Percentiles rank a stretch among this genome's conserved stretches.
Conservation (phyloP, 2,888 invertebrate genomes). For the Leistus spinibarbis region DNA sequence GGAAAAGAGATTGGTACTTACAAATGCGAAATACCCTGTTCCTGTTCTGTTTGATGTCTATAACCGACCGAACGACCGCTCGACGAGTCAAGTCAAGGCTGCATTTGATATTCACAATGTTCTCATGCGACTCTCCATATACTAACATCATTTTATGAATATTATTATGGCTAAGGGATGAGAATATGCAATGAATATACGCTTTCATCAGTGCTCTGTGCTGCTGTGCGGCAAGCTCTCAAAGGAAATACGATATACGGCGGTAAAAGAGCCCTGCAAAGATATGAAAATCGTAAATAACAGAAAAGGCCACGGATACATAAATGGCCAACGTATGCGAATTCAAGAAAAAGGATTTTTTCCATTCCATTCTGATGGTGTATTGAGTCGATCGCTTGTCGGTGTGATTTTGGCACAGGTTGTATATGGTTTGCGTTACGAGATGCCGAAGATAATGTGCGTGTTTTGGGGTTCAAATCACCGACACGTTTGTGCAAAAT, state of each 20-base stretch:
- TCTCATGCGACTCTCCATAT: neutral
- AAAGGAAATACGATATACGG: slow-evolving; percentile 14
- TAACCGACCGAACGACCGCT: too few relatives aligned
- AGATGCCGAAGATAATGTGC: neutral
- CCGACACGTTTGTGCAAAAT: neutral
- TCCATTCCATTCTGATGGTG: neutral
- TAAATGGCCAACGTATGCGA: neutral
- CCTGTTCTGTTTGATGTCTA: too few relatives aligned
- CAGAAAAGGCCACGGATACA: neutral
- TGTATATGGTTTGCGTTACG: neutral
- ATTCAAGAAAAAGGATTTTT: slow-evolving; percentile 1
- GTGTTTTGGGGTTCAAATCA: neutral
- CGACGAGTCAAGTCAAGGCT: too few relatives aligned
- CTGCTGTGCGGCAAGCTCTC: neutral
- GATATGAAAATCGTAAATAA: slow-evolving; percentile 37
- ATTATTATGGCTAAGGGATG: neutral
- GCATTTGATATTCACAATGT: neutral
- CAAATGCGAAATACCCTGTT: too few relatives aligned
- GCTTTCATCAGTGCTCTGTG: slow-evolving; percentile 1
- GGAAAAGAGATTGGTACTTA: too few relatives aligned
- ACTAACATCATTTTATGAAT: neutral
- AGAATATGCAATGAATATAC: neutral
- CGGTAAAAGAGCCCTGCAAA: slow-evolving; percentile 11
- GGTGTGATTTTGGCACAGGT: neutral
- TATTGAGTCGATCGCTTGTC: neutral